Evolutionary conservation across 2,888 invertebrate species (phyloP), one percentile per base, ranked within the genome.

Genomic region (Ophioninae sp.): DNA sequence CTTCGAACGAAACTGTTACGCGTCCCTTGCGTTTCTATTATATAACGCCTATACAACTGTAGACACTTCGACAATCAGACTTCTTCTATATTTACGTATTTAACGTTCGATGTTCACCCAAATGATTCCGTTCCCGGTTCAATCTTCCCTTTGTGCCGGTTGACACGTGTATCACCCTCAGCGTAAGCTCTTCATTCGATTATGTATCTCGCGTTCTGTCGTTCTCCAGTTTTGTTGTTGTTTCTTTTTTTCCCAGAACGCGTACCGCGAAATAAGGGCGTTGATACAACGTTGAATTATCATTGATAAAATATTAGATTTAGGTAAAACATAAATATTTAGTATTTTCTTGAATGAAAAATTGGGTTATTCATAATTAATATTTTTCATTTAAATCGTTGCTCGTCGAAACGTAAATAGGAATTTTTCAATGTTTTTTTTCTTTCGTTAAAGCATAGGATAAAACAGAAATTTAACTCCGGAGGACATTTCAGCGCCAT

Each of bases 201-300:
- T 79, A 76, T 17, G 13, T 13, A 13, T 17, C 59, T 76, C 65
- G 44, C 56, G 21, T 57, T 64, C 70, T 10, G 37, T 61, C 69
- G 65, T 81, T 70, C 75, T 76, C 64, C 70, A 75, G 59, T 59
- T 8, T 50, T 64, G 30, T 59, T 76, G 81, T 69, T n/a, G n/a
- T n/a, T n/a, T n/a, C n/a, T n/a, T n/a, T n/a, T 81, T 81, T 62
- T 70, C 13, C 17, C 39, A 65, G 41, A 30, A 50, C 21, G 57
- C 20, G 6, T 39, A 30, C 50, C 21, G 50, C 5, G 30, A 30
- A 50, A 61, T 56, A 74, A 56, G 7, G 62, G 6, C 64, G 5
- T 30, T 30, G 3, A 30, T 30, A 30, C 3, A 30, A 30, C 56
- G 41, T 10, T 10, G 44, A 44, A 59, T 61, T 23, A 13, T 67